phyloP scores from a whole-genome alignment of 2,113 vertebrate genomes.

The Orycteropus afer region DNA sequence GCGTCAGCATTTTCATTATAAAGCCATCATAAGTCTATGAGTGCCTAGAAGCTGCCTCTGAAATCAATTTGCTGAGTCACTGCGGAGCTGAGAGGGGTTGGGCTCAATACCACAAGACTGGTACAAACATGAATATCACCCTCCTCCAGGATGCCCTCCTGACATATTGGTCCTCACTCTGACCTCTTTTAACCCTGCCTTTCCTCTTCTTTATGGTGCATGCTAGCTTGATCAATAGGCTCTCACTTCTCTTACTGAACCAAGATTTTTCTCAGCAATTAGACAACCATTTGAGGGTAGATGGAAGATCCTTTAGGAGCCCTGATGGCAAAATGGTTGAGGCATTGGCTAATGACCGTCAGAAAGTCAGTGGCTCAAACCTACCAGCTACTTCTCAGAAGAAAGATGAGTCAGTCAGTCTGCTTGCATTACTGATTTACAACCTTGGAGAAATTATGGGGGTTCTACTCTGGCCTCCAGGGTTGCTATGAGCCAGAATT shows the following conservation, averaged over 20 bases:
- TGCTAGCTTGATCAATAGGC: background rate
- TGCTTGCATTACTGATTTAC: background rate
- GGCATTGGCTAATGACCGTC: background rate
- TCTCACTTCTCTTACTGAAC: background rate
- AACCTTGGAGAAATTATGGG: background rate
- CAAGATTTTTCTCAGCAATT: background rate
- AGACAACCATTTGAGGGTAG: background rate
- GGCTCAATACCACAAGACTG: background rate
- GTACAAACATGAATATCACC: background rate
- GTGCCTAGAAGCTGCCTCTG: conserved; percentile 15
- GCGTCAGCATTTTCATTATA: conserved; percentile 74
- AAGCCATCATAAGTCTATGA: background rate
- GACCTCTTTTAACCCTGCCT: conserved; percentile 13
- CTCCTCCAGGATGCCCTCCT: background rate
- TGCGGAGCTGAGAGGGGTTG: background rate
- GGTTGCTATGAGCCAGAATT: too few relatives aligned
- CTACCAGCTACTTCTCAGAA: background rate
- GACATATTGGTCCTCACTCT: background rate
- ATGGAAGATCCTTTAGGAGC: background rate
- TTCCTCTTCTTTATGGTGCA: background rate
- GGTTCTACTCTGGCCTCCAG: background rate
- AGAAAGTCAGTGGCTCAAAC: too few relatives aligned
- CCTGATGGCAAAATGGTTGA: background rate
- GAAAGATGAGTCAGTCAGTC: background rate
- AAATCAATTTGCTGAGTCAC: conserved; percentile 72